Base-by-base conservation (phyloP, 2,797 vertebrate genomes). In the Paramormyrops hopkinsi region DNA sequence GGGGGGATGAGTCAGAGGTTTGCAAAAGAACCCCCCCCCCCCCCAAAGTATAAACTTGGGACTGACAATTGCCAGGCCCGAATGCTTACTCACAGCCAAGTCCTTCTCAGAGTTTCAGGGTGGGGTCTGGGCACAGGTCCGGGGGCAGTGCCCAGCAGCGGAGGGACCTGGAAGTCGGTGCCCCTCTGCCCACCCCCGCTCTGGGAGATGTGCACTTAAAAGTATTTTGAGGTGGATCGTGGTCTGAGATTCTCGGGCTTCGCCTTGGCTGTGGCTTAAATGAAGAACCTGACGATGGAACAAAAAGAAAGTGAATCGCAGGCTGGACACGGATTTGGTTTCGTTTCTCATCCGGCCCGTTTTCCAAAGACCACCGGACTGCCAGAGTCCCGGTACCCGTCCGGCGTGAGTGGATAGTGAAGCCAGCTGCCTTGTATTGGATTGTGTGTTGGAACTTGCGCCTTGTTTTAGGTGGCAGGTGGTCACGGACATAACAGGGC, bases 401-500 rank as follows among this genome's bases (percentile, higher is more conserved):
- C 51, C n/a, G 8, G 65, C 8, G 14, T 14, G 37, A 1, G 41
- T 17, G 91, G 19, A 6, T 29, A 0, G 90, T 87, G 87, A 11
- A 76, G 69, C 11, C 69, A 65, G 62, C 90, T 51, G 90, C 94
- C 93, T 94, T 95, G 95, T 29, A 29, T 29, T 29, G 29, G 29
- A 29, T 29, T 29, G 54, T 91, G 85, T 91, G 92, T 89, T 85
- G 93, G 92, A 94, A 93, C 92, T 90, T 93, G 91, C 79, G 88
- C 92, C 93, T 93, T 92, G 93, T 94, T 94, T 93, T 91, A 93
- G 95, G 93, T 92, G 94, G 93, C 95, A 95, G 94, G 94, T 95
- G 94, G 95, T 94, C 93, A 88, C 91, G 90, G 86, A 91, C 92
- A 93, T 92, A 86, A 73, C 44, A n/a, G n/a, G n/a, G n/a, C n/a